Conservation (phyloP, 1,140 invertebrate genomes). For the Babylonia areolata region DNA sequence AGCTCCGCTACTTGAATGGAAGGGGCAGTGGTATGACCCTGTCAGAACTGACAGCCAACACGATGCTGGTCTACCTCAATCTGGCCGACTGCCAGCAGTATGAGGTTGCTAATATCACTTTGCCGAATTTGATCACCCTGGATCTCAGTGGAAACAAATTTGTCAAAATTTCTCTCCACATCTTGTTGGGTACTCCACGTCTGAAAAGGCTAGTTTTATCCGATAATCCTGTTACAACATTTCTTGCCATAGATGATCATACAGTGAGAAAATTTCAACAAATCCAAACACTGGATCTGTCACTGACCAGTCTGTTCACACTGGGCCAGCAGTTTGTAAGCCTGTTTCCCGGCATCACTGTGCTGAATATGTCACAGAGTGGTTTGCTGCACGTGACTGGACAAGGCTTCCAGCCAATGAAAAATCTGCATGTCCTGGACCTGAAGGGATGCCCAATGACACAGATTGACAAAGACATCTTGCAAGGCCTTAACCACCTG, state of each 20-base stretch:
- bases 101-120: not conserved
- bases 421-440: not conserved
- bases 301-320: not conserved
- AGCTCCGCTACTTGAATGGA: not conserved
- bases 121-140: conserved; percentile 1
- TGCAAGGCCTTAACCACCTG: not conserved
- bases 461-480: not conserved
- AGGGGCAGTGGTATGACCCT: conserved; percentile 1
- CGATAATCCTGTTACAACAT: conserved; percentile 37
- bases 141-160: not conserved
- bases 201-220: conserved; percentile 35
- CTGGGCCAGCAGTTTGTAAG: not conserved
- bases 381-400: not conserved
- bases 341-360: not conserved
- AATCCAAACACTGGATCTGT: not conserved
- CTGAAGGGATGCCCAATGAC: not conserved
- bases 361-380: not conserved
- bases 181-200: not conserved
- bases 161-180: not conserved
- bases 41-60: not conserved
- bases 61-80: conserved; percentile 20
- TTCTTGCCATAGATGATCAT: conserved; percentile 26
- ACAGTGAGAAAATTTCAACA: not conserved
- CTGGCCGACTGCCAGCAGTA: not conserved
- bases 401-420: not conserved